Base-by-base conservation (phyloP, 2,888 invertebrate species). In the Philaethria dido region DNA sequence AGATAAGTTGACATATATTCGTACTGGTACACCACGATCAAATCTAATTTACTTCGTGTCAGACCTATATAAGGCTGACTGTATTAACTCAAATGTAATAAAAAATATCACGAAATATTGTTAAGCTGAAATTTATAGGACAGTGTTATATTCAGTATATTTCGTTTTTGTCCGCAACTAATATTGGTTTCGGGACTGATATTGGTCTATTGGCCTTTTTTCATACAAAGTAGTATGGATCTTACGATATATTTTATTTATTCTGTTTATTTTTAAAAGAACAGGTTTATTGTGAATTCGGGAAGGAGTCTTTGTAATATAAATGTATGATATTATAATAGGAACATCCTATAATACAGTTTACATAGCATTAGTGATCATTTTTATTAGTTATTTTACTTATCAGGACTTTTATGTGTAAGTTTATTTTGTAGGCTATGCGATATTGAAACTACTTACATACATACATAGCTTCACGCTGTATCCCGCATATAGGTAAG, bases 31-130 rank as follows among this genome's bases (percentile, higher is more conserved):
- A 50, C n/a, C 8, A 8, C 25, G 8, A n/a, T 25, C n/a, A 50
- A 25, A 50, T 50, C 3, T 8, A 50, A 50, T 50, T 50, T 48
- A 11, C 14, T 22, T 14, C 5, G 6, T 20, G 14, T 48, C 48
- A 14, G 22, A 22, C 22, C 14, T 48, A 22, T 14, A 18, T 50
- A 50, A 5, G n/a, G 25, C 25, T 25, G 50, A n/a, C 25, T 9
- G 8, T 50, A 3, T n/a, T 22, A 25, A 50, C 1, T 39, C 1
- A 14, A 50, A 50, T 9, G 9, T 50, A 25, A 50, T 25, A 50
- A 50, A 50, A n/a, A 5, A 50, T 50, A 50, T 25, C 25, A 25
- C n/a, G 25, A 50, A 50, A 50, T 50, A n/a, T 25, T 50, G n/a
- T 25, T n/a, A 48, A 48, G 3, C 0, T 13, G 0, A 18, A 6